phyloP scores from a whole-genome alignment of 2,113 vertebrate genomes.

The Tursiops truncatus region DNA sequence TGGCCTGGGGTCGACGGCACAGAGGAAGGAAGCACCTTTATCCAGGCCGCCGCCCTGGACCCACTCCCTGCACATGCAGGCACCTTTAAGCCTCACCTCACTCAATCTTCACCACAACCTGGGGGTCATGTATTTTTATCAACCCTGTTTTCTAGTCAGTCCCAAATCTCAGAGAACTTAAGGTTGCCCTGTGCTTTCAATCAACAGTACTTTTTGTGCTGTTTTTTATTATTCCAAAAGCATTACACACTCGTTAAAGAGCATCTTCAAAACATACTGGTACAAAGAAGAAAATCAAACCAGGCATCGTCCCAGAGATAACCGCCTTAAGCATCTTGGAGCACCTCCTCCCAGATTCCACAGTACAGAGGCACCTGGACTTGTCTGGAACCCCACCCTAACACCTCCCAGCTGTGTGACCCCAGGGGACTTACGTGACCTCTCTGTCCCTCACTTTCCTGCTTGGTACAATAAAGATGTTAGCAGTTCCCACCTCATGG shows the following conservation, averaged over 20 bases:
- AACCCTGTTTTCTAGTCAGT: not conserved
- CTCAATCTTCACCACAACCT: not conserved
- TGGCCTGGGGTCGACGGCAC: not conserved
- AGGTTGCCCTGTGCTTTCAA: not conserved
- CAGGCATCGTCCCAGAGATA: not conserved
- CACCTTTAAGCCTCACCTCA: not conserved
- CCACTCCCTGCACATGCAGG: rapidly evolving
- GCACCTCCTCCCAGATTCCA: not conserved
- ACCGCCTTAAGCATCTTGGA: rapidly evolving
- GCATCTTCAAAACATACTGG: not conserved
- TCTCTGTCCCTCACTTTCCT: not conserved
- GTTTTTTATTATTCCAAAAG: not conserved
- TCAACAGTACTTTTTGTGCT: not conserved
- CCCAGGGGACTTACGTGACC: not conserved
- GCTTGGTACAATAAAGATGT: not conserved
- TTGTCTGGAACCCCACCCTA: not conserved
- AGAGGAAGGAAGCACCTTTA: not conserved
- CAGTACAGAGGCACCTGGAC: rapidly evolving
- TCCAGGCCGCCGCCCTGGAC: not conserved
- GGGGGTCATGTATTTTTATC: not conserved
- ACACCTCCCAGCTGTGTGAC: not conserved
- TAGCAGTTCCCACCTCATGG: rapidly evolving
- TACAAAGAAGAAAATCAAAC: not conserved
- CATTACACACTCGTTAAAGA: not conserved
- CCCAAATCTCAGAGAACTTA: not conserved